Conservation (phyloP, 2,113 vertebrate genomes). For the Axis porcinus region DNA sequence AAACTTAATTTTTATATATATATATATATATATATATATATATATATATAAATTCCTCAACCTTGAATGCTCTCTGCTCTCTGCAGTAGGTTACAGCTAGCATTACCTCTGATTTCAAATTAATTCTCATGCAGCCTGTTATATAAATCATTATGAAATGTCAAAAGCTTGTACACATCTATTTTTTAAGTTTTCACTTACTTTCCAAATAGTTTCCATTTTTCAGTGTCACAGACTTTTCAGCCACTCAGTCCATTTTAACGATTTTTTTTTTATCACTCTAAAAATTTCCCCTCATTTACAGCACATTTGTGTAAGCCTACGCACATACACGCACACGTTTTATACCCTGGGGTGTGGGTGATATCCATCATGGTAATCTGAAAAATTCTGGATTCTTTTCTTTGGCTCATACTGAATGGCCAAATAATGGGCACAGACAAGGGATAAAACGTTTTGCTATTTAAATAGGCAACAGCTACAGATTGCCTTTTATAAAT, state of each 20-base stretch:
- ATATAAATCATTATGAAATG: constrained; percentile 85
- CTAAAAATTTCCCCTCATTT: constrained; percentile 65
- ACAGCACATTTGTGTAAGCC: constrained; percentile 27
- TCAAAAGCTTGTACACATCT: constrained; percentile 73
- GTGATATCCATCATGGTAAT: background rate
- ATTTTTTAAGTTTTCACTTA: constrained; percentile 79
- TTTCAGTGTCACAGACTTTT: constrained; percentile 83
- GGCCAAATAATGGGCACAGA: background rate
- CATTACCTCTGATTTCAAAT: constrained; percentile 81
- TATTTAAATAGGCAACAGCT: background rate
- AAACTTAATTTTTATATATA: constrained; percentile 74
- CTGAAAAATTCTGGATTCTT: background rate
- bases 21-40: constrained; percentile 35
- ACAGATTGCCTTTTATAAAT: background rate
- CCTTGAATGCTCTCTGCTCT: constrained; percentile 68
- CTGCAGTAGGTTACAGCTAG: constrained; percentile 69
- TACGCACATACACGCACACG: background rate
- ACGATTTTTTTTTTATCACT: constrained; percentile 76
- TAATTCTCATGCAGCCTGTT: constrained; percentile 80
- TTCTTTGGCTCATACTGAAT: background rate
- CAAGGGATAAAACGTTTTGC: background rate
- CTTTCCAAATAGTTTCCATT: constrained; percentile 83
- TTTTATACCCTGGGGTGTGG: background rate
- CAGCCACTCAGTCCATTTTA: constrained; percentile 74
- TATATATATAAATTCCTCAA: constrained; percentile 55